A percentile compares a stretch with the other conserved stretches of the same genome.
These are phyloP conservation scores for Phalacrocorax brasilianus DNA, from an alignment of 2,113 vertebrate species.

Conservation along the genomic window DNA sequence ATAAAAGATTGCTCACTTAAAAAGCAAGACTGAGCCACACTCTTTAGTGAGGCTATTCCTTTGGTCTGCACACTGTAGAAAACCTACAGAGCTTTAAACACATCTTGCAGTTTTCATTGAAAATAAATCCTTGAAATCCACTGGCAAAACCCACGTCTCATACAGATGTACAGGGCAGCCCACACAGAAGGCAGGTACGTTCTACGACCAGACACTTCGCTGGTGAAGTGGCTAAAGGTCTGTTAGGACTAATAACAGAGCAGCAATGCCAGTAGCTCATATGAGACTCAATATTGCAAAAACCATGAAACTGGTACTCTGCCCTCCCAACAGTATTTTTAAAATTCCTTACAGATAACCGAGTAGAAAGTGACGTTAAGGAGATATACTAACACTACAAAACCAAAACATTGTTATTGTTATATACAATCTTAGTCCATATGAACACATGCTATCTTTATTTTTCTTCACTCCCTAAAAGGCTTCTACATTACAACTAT, in stretches of 20 bases:
- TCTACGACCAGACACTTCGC: not conserved
- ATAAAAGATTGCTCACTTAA: not conserved
- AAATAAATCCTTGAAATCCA: not conserved
- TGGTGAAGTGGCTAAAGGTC: not conserved
- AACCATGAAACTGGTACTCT: not conserved
- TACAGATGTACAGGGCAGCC: not conserved
- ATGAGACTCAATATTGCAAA: not conserved
- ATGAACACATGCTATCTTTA: not conserved
- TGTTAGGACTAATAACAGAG: not conserved
- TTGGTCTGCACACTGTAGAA: not conserved
- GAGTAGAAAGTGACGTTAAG: not conserved
- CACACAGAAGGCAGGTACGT: not conserved
- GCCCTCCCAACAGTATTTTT: not conserved
- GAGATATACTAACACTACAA: not conserved
- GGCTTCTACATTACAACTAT: not conserved
- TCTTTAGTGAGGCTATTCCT: not conserved
- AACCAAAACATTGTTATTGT: not conserved
- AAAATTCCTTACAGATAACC: not conserved
- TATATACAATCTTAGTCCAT: not conserved
- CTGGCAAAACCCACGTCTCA: not conserved
- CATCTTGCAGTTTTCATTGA: not conserved
- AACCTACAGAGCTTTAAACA: not conserved
- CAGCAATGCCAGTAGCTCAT: not conserved
- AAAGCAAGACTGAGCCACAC: rapidly evolving
- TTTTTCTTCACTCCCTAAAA: not conserved